Conservation (phyloP, 2,888 invertebrate genomes). For the Eucera pruinosa region DNA sequence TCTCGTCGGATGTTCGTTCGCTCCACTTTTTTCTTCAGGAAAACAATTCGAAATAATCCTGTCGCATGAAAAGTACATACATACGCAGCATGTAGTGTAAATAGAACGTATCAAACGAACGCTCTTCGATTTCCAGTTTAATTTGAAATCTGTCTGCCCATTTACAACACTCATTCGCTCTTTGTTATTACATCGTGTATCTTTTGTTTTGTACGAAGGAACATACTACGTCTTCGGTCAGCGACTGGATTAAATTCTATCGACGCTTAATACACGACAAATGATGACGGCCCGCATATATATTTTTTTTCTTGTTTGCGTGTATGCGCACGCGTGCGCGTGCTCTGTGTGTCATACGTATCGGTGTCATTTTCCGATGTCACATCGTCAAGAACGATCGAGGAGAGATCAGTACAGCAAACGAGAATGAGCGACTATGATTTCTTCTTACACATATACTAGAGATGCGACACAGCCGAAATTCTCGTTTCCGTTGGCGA, state of each 20-base stretch:
- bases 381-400: slow-evolving; percentile 62
- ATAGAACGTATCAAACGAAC: slow-evolving; percentile 37
- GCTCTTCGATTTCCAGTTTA: not conserved
- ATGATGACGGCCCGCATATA: slow-evolving; percentile 41
- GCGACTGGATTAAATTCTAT: slow-evolving; percentile 51
- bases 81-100: slow-evolving; percentile 44
- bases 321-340: slow-evolving; percentile 50
- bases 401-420: slow-evolving; percentile 63
- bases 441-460: slow-evolving; percentile 9
- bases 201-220: slow-evolving; percentile 35
- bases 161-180: slow-evolving; percentile 46
- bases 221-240: slow-evolving; percentile 56
- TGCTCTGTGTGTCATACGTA: slow-evolving; percentile 55
- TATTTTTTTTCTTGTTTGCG: slow-evolving; percentile 7
- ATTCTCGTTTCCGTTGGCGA: slow-evolving; percentile 43
- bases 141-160: slow-evolving; percentile 1
- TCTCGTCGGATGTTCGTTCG: not conserved
- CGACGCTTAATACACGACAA: slow-evolving; percentile 59
- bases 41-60: slow-evolving; percentile 22
- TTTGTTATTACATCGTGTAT: slow-evolving; percentile 40
- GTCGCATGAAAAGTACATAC: slow-evolving; percentile 33
- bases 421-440: slow-evolving; percentile 43
- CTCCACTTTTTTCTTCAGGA: slow-evolving; percentile 6
- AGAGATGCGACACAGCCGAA: slow-evolving; percentile 42
- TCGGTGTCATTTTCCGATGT: slow-evolving; percentile 48